Percentiles rank a stretch among this genome's conserved stretches.
Conservation (phyloP, 1,140 invertebrate genomes). For the Yoshiicerus persimilis region DNA sequence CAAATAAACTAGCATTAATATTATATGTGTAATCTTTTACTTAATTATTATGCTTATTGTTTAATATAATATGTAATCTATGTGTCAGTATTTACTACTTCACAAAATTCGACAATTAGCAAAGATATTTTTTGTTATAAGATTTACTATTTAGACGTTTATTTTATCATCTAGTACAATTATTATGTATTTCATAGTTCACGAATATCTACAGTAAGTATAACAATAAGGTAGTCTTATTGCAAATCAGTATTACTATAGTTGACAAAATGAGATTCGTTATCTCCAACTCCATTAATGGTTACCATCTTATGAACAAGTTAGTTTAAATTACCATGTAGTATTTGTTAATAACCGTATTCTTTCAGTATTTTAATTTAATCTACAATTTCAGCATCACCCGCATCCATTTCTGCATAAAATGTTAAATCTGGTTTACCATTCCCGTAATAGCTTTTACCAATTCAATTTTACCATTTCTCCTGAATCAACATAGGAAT, state of each 20-base stretch:
- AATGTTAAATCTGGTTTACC: background rate
- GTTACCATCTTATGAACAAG: background rate
- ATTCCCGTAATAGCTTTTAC: background rate
- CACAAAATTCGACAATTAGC: background rate
- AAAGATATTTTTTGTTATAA: background rate
- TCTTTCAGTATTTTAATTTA: background rate
- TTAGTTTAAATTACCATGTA: background rate
- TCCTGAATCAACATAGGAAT: too few species aligned
- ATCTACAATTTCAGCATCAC: background rate
- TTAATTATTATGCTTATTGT: background rate
- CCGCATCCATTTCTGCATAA: background rate
- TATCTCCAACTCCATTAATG: background rate
- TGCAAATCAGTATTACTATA: background rate
- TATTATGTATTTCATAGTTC: background rate
- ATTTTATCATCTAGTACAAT: background rate
- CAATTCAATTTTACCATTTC: background rate
- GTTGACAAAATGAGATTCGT: background rate
- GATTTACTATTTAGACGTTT: background rate
- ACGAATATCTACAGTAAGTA: background rate
- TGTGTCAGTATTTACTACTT: background rate
- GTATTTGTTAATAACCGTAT: background rate
- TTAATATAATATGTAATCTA: too few species aligned
- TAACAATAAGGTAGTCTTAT: background rate
- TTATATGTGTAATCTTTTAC: background rate
- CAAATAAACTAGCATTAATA: too few species aligned